Base-by-base conservation (phyloP, 2,888 invertebrate genomes). In the Therioaphis trifolii region DNA sequence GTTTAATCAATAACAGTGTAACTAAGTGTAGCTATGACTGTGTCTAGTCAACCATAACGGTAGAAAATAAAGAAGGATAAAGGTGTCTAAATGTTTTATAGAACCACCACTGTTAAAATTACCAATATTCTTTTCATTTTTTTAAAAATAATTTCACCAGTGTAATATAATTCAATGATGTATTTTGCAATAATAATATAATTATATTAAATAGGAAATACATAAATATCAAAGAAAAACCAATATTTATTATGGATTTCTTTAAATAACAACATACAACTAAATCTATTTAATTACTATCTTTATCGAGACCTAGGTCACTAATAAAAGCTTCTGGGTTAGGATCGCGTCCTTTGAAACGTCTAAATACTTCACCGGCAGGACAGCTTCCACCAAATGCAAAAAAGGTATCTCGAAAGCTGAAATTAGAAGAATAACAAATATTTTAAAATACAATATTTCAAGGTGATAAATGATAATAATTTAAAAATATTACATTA, bases 301-400 rank as follows among this genome's bases (percentile, higher is more conserved):
- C 9, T 74, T 74, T 82, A 74, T 82, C 24, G 1, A 82, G 63
- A 5, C 92, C 92, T 71, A 93, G 89, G 85, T 91, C 91, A 86
- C 91, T 92, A 0, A 97, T 89, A 58, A 97, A 89, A 0, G 96
- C 95, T 87, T 94, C 93, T 0, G 94, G 93, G 1, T 94, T 94
- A 0, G 97, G 97, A 89, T 98, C 97, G 75, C 98, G 91, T 0
- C 98, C 98, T 85, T 96, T 91, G 89, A 98, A 98, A 87, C 94
- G 91, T 84, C 97, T 91, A 89, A 98, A 98, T 9, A 96, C 92
- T 90, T 97, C 95, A 85, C 92, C 92, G 0, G 96, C 93, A 86
- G 95, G 93, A 86, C 93, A 92, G 85, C 94, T 93, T 4, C 97
- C 96, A 11, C 96, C 97, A 4, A 93, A 90, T 0, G 94, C 91